Base-by-base conservation (phyloP, 2,888 invertebrate species). In the Diabrotica balteata region DNA sequence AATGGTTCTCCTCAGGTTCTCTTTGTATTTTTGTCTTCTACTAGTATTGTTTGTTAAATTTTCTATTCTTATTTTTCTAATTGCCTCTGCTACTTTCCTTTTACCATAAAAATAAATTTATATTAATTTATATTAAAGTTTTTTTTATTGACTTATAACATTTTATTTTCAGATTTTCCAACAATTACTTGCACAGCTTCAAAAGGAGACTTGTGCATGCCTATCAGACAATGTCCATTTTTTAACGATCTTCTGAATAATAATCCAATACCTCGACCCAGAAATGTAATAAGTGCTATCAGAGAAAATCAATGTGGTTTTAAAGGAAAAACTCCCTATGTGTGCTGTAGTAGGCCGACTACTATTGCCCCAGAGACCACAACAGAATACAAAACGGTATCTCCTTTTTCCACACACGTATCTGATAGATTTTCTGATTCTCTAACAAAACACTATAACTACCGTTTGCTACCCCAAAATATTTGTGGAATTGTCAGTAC, bases 401-500 rank as follows among this genome's bases (percentile, higher is more conserved):
- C 59, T 42, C 49, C 59, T n/a, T 32, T 4, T 5, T n/a, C 43
- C 10, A 59, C 43, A 4, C 10, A 17, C 22, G 7, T n/a, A 59
- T 50, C 55, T 22, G 59, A 68, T 55, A 53, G 49, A 52, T 61
- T 61, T 11, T 54, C 64, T 4, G 49, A 53, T 51, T 22, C 63
- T 6, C 45, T 74, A 5, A 50, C 43, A 1, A 59, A 46, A 7
- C 86, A 87, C 63, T 75, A 73, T 8, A 86, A 86, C 72, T 73
- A 85, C 10, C 50, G 78, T 32, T 72, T 86, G 8, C 70, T 87
- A 45, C 80, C 81, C 0, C 59, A 70, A 17, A 79, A 84, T n/a
- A 75, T 80, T 0, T 93, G 93, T 76, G 93, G 93, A 0, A 81
- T 81, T 0, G 82, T 88, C n/a, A 84, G 85, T 4, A 81, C 84